Base-by-base conservation (phyloP, 1,140 invertebrate genomes). In the Trichonephila clavata region DNA sequence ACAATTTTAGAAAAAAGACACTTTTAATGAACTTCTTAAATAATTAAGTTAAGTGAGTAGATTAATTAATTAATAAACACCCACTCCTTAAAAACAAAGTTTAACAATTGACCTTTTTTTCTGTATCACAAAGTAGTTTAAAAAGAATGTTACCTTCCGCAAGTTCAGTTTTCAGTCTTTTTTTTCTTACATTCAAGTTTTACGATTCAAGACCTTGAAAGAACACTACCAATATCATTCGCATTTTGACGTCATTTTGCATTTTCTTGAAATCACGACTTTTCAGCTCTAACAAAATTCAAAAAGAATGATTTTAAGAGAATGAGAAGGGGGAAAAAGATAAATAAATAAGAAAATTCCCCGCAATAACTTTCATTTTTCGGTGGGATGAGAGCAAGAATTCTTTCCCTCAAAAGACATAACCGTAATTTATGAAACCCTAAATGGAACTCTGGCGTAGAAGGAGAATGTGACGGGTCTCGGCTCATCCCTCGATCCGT, bases 361-460 rank as follows among this genome's bases (percentile, higher is more conserved):
- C 6, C 43, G 43, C 39, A 81, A 81, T 81, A 81, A 39, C 77
- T 81, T 81, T 81, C 77, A 81, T 27, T 81, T 81, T 81, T 81
- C 77, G 43, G n/a, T 24, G 65, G n/a, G 5, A 68, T 10, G 24
- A 18, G 18, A 86, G 50, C 60, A 43, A n/a, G 59, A 86, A 59
- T 86, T 21, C 27, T 59, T 60, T 86, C n/a, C 13, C 1, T 16
- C 24, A 27, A 50, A 60, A 86, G 83, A 86, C 50, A 86, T 86
- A 86, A 86, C 83, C 50, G 57, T 61, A 50, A 86, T 86, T 86
- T 86, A 86, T 86, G 83, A 57, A 86, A 86, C 20, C 57, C 83
- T 86, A 86, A 86, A 86, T 86, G 83, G 83, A 86, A 86, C 83
- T 32, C 57, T 50, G 21, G 83, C 14, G 65, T 68, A 14, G 65